Base-by-base conservation (phyloP, 2,797 vertebrate species). In the Darevskia mixta region DNA sequence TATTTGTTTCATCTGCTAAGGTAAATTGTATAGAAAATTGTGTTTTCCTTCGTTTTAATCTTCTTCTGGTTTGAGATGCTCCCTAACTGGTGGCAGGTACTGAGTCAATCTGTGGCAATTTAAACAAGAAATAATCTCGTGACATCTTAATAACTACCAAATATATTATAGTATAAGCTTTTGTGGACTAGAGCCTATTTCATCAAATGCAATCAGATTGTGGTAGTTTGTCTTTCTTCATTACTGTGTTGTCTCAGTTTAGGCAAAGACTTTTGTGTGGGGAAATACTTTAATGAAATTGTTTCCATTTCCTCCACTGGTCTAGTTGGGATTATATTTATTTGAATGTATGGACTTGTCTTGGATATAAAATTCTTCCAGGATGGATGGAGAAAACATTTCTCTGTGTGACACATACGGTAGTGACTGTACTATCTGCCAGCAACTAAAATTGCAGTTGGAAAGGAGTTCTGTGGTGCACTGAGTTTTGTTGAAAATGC, bases 281-380 rank as follows among this genome's bases (percentile, higher is more conserved):
- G 49, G 90, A 90, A 87, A 32, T 83, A 25, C 89, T 91, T 23
- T 45, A 78, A 41, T 83, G 35, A 87, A 88, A 58, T 43, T 77
- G 4, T 2, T 0, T 69, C 13, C 55, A 20, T 83, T 82, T 86
- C 83, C 0, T 87, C 86, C 0, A 49, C 87, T 85, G 90, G 1
- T 78, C 80, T 82, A 0, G 13, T 64, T 87, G 18, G 17, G 87
- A 90, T 82, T 43, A 58, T 0, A 0, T 20, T 82, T 49, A 18
- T 89, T 91, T 78, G 49, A 83, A 71, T 66, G 86, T 91, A 86
- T 79, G 1, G 55, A 6, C 35, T 93, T 91, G 9, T n/a, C 0
- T 1, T 90, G 49, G 71, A 1, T 86, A 83, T 43, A 25, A 86
- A 17, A 1, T 64, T 8, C 41, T 87, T 20, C 43, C 87, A 86